A percentile compares a stretch with the other conserved stretches of the same genome.
Conservation (phyloP, 92 coral and sea anemone genomes). For the Epizoanthus ramosus region DNA sequence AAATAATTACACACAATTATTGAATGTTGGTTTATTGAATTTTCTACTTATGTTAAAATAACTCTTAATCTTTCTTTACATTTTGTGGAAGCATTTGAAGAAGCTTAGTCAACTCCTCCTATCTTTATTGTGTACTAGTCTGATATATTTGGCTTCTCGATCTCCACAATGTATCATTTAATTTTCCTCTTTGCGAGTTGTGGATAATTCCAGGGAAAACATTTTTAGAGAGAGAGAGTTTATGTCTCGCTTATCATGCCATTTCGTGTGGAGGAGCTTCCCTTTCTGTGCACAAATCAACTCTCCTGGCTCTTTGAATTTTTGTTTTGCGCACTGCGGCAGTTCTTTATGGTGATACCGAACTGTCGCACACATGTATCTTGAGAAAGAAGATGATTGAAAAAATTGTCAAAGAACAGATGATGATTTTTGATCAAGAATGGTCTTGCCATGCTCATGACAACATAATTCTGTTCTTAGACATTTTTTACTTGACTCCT, state of each 20-base stretch:
- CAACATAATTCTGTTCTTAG: conserved; percentile 33
- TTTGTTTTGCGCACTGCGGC: conserved; percentile 52
- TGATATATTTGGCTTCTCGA: neutral
- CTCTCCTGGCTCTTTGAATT: conserved; percentile 27
- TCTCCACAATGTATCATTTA: neutral
- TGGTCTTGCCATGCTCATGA: conserved; percentile 58
- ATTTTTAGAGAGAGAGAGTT: conserved; percentile 33
- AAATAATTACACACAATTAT: no score
- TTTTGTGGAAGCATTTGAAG: conserved; percentile 17
- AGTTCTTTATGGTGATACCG: conserved; percentile 54
- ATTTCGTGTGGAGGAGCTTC: conserved; percentile 25
- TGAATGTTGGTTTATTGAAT: no score
- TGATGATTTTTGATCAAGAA: conserved; percentile 60
- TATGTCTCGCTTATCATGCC: conserved; percentile 36
- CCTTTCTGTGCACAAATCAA: conserved; percentile 18
- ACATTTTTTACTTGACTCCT: no score
- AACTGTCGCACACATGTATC: conserved; percentile 63
- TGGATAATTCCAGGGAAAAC: conserved; percentile 1
- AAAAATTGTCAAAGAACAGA: conserved; percentile 26
- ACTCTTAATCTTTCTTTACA: neutral
- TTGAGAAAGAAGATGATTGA: conserved; percentile 60
- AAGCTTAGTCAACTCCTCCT: conserved; percentile 27
- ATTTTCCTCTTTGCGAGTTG: neutral
- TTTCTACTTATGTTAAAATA: neutral
- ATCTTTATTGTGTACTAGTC: neutral